A percentile compares a stretch with the other conserved stretches of the same genome.
phyloP scores from a whole-genome alignment of 2,113 vertebrate genomes.

The Grus americana region DNA sequence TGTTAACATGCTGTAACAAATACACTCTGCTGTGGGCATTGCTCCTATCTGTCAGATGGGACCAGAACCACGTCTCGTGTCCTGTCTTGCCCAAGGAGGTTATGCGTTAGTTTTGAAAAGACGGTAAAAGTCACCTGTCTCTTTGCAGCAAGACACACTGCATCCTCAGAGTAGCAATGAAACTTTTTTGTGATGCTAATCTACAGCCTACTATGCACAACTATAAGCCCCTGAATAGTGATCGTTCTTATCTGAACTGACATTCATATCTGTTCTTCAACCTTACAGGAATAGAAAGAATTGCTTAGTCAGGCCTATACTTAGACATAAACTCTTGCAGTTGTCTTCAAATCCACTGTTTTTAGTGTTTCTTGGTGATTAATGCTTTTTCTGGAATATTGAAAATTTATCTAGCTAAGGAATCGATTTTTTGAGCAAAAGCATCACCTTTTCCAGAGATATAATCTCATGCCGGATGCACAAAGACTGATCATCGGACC shows the following conservation, averaged over 20 bases:
- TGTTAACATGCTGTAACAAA: background rate
- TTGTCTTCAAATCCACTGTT: background rate
- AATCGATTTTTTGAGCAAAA: background rate
- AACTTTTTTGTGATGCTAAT: background rate
- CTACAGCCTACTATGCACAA: background rate
- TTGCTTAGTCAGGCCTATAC: background rate
- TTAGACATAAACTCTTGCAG: background rate
- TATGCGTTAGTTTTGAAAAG: background rate
- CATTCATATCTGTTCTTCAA: background rate
- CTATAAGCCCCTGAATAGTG: background rate
- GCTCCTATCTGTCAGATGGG: background rate
- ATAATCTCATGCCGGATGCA: background rate
- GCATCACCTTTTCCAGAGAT: background rate
- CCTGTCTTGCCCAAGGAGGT: background rate
- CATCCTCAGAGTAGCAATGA: background rate
- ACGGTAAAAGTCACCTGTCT: background rate
- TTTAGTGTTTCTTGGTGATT: background rate
- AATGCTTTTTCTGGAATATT: background rate
- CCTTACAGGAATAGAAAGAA: background rate
- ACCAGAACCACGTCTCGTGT: background rate
- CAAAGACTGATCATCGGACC: background rate
- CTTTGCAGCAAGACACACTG: background rate
- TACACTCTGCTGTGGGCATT: background rate
- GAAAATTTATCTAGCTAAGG: background rate
- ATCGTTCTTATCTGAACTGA: background rate